phyloP scores from a whole-genome alignment of 2,888 invertebrate genomes.

The Sphaerophoria taeniata region DNA sequence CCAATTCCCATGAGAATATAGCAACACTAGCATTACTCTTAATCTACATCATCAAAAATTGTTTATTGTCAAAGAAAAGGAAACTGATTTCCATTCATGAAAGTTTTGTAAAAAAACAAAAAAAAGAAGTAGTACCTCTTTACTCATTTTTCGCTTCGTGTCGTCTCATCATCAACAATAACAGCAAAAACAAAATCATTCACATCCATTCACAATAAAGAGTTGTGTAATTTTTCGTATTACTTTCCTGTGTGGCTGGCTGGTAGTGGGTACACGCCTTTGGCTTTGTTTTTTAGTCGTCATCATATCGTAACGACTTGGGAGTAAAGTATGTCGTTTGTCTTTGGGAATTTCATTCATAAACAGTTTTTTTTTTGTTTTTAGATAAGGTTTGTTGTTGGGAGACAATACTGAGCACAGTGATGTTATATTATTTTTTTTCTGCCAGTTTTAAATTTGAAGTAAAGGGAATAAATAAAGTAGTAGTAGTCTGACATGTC shows the following conservation, averaged over 20 bases:
- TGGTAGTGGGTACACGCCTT: neutral
- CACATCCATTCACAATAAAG: slow-evolving; percentile 56
- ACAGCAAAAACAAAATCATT: slow-evolving; percentile 7
- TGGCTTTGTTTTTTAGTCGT: too few species aligned
- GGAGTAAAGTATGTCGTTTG: slow-evolving; percentile 12
- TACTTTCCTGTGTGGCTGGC: neutral
- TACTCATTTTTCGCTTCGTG: slow-evolving; percentile 58
- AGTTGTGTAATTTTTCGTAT: slow-evolving; percentile 25
- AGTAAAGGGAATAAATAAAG: too few species aligned
- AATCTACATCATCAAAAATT: slow-evolving; percentile 19
- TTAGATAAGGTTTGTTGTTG: slow-evolving; percentile 34
- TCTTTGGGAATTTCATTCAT: slow-evolving; percentile 38
- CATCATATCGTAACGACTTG: slow-evolving; percentile 5
- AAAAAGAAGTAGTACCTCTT: slow-evolving; percentile 51
- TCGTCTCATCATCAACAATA: slow-evolving; percentile 9
- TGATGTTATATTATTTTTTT: slow-evolving; percentile 15
- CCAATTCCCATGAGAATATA: slow-evolving; percentile 30
- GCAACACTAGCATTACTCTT: neutral
- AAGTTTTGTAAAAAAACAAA: slow-evolving; percentile 39
- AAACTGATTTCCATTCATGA: slow-evolving; percentile 70
- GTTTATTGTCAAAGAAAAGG: slow-evolving; percentile 55
- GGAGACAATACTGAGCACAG: slow-evolving; percentile 16
- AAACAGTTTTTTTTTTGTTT: slow-evolving; percentile 25
- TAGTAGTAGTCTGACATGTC: too few species aligned
- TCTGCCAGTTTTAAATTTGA: too few species aligned